Percentiles rank a stretch among this genome's conserved stretches.
These are phyloP conservation scores for Hafferia zeledoni DNA, from an alignment of 2,797 vertebrate species.

Conservation along the genomic window DNA sequence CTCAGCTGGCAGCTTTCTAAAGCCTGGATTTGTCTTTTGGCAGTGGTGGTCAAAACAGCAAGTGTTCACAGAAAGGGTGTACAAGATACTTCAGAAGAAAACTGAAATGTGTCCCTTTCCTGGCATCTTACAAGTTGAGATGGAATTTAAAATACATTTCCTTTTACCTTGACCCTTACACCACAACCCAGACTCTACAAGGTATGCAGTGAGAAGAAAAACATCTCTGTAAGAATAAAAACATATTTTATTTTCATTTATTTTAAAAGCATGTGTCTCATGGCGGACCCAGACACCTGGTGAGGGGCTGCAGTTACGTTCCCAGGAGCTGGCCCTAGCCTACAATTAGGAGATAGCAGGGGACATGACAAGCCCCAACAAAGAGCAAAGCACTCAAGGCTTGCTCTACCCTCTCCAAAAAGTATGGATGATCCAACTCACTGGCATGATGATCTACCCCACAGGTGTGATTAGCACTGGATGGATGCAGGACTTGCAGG, in stretches of 20 bases:
- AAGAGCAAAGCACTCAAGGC: neutral
- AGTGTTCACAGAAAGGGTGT: accelerated
- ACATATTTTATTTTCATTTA: neutral
- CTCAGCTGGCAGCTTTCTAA: neutral
- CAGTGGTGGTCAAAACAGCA: neutral
- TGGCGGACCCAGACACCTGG: neutral
- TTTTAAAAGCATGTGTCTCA: accelerated
- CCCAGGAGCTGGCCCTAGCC: accelerated
- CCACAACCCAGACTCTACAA: neutral
- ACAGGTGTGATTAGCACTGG: neutral
- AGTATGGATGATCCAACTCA: neutral
- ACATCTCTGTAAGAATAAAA: neutral
- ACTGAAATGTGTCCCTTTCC: neutral
- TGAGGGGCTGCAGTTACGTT: accelerated
- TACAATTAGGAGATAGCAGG: accelerated
- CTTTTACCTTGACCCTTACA: neutral
- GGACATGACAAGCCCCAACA: accelerated
- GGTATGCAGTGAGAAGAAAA: neutral
- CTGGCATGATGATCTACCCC: neutral
- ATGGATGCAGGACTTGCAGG: neutral
- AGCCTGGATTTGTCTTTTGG: neutral
- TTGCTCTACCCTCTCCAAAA: neutral
- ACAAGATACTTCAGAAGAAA: neutral
- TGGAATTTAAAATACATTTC: neutral
- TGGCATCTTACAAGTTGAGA: neutral